Evolutionary conservation across 2,888 invertebrate species (phyloP), one percentile per base, ranked within the genome.

Genomic region (Andrena bucephala): DNA sequence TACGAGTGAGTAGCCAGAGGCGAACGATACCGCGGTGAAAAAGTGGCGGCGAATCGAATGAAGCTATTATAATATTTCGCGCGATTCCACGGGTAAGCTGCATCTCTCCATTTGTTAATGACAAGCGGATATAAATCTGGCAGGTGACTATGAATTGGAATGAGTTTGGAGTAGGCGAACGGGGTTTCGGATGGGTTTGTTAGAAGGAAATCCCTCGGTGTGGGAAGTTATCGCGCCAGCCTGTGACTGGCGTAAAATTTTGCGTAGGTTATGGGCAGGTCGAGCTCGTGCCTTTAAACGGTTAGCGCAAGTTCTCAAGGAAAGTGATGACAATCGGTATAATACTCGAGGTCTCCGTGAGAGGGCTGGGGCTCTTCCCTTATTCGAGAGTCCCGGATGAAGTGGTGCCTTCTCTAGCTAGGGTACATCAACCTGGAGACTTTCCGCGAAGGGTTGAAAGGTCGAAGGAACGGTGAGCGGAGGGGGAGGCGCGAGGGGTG

Each of bases 1-100:
- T 91, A 91, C 89, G 91, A 91, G 88, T 89, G 87, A 87, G 76
- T 85, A 83, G 86, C 84, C 85, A 81, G 83, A 85, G 86, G 57
- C 33, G 77, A 75, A 74, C 31, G 76, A 76, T 60, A 59, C 63
- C 63, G 33, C 67, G 31, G 16, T 33, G 63, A 59, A 52, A 29
- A 31, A 24, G 62, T 60, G 36, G 20, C 54, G 24, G 27, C 6
- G 52, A 65, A 52, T 24, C 60, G 27, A 27, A 31, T 7, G 4
- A 27, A 62, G 63, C 54, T 36, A 63, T 20, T 13, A 16, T 10
- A 50, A 20, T 13, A 20, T 8, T 6, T 42, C 0, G 4, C n/a
- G 24, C 6, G 24, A 24, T 59, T n/a, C 57, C 4, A 6, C 16
- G 33, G 20, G 8, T 2, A 2, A 52, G 1, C 20, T 57, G 10